Conservation (phyloP, 2,888 invertebrate species). For the Perizoma flavofasciatum region DNA sequence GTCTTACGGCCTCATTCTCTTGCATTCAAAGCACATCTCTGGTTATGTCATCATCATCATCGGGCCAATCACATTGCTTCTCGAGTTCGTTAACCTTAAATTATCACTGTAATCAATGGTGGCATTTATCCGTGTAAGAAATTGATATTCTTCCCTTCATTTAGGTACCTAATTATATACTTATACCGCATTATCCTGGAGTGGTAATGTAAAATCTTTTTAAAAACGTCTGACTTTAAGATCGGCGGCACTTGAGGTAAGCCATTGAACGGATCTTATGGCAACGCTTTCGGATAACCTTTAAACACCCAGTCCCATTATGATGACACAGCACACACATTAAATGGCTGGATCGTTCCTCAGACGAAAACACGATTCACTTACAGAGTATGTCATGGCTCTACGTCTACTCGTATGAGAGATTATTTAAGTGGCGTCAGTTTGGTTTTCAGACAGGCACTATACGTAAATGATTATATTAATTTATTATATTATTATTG, state of each 20-base stretch:
- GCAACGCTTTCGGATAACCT: slow-evolving; percentile 64
- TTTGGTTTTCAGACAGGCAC: no score
- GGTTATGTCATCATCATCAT: slow-evolving; percentile 28
- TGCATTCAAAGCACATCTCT: slow-evolving; percentile 22
- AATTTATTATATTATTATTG: no score
- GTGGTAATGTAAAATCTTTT: slow-evolving; percentile 6
- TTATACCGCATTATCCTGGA: slow-evolving; percentile 12
- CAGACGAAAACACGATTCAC: neutral
- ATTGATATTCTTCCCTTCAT: no score
- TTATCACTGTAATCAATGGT: slow-evolving; percentile 9
- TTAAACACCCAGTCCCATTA: slow-evolving; percentile 47
- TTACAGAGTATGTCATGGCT: no score
- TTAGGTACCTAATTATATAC: no score
- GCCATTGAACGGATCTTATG: slow-evolving; percentile 50
- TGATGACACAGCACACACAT: slow-evolving; percentile 13
- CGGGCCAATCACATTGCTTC: slow-evolving; percentile 21
- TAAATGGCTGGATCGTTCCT: slow-evolving; percentile 10
- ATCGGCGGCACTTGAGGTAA: slow-evolving; percentile 21
- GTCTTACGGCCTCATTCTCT: slow-evolving; percentile 9
- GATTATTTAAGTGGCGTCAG: no score
- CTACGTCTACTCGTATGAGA: no score
- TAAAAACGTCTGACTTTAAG: slow-evolving; percentile 3
- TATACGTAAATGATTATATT: no score
- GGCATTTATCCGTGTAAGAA: slow-evolving; percentile 5
- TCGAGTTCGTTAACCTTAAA: slow-evolving; percentile 23